Evolutionary conservation across 2,888 invertebrate species (phyloP).

Genomic region (Synergus itoensis): DNA sequence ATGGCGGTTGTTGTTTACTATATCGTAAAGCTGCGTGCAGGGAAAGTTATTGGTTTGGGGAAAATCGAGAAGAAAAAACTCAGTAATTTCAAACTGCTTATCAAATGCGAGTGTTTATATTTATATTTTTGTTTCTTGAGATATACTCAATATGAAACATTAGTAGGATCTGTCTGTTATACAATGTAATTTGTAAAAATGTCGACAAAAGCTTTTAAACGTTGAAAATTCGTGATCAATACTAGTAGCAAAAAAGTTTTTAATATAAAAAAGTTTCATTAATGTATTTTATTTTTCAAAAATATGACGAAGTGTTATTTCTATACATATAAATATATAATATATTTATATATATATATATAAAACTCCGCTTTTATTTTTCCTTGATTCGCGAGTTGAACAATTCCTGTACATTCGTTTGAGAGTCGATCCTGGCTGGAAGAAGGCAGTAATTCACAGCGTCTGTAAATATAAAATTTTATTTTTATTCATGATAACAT

Average conservation of each 20-base stretch:
- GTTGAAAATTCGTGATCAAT: slow-evolving; percentile 41
- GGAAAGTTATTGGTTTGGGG: not conserved
- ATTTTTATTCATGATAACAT: not conserved
- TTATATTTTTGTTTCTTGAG: slow-evolving; percentile 23
- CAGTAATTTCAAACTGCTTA: slow-evolving; percentile 36
- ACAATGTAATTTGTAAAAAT: slow-evolving; percentile 42
- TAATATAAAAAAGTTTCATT: slow-evolving; percentile 37
- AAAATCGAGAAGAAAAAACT: slow-evolving; percentile 6
- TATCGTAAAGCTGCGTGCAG: slow-evolving; percentile 17
- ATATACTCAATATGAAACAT: slow-evolving; percentile 38
- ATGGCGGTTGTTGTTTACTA: slow-evolving; percentile 39
- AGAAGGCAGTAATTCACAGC: slow-evolving; percentile 31
- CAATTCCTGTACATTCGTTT: slow-evolving; percentile 41
- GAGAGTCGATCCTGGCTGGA: slow-evolving; percentile 31
- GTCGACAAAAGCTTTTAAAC: slow-evolving; percentile 35
- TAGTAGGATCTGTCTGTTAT: slow-evolving; percentile 29
- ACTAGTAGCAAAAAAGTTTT: slow-evolving; percentile 41
- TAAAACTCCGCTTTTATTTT: slow-evolving; percentile 34
- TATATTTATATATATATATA: not conserved
- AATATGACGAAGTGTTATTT: slow-evolving; percentile 37
- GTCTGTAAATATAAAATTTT: slow-evolving; percentile 11
- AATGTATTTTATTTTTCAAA: slow-evolving; percentile 38
- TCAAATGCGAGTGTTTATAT: slow-evolving; percentile 39
- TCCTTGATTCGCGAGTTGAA: slow-evolving; percentile 41
- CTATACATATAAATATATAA: slow-evolving; percentile 16